Percentiles rank a stretch among this genome's conserved stretches.
Conservation (phyloP, 2,797 vertebrate species). For the Pipistrellus nathusii region DNA sequence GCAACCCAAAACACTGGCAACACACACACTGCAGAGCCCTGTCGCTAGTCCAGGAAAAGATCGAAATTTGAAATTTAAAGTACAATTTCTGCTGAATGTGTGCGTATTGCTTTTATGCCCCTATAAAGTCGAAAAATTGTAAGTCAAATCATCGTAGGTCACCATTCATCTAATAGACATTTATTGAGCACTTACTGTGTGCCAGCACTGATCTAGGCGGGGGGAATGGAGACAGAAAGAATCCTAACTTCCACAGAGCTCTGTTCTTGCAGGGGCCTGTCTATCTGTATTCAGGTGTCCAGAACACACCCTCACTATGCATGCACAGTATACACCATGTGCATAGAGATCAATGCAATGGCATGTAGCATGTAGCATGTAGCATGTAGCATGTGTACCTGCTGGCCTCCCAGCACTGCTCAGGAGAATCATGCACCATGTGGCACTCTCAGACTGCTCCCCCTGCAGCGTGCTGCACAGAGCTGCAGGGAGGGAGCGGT, state of each 20-base stretch:
- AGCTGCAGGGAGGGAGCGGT: not conserved
- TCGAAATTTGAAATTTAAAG: not conserved
- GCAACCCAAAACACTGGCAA: not conserved
- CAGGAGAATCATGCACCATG: not conserved
- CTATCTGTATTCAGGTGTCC: not conserved
- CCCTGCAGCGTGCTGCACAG: not conserved
- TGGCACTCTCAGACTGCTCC: not conserved
- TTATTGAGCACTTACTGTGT: not conserved
- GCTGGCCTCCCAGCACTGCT: rapidly evolving
- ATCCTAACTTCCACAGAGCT: rapidly evolving
- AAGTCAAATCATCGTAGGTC: not conserved
- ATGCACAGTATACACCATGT: rapidly evolving
- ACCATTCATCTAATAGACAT: not conserved
- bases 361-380: not conserved
- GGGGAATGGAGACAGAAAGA: rapidly evolving
- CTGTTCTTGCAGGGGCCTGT: not conserved
- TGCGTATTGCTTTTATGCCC: not conserved
- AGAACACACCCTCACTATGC: not conserved
- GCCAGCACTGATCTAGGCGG: not conserved
- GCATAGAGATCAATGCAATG: not conserved
- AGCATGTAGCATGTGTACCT: not conserved
- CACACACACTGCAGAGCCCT: not conserved
- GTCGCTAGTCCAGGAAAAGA: not conserved
- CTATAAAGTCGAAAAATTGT: not conserved
- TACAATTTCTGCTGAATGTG: not conserved